Evolutionary conservation across 2,797 vertebrate species (phyloP).

Genomic region (Steatocranus sp.): DNA sequence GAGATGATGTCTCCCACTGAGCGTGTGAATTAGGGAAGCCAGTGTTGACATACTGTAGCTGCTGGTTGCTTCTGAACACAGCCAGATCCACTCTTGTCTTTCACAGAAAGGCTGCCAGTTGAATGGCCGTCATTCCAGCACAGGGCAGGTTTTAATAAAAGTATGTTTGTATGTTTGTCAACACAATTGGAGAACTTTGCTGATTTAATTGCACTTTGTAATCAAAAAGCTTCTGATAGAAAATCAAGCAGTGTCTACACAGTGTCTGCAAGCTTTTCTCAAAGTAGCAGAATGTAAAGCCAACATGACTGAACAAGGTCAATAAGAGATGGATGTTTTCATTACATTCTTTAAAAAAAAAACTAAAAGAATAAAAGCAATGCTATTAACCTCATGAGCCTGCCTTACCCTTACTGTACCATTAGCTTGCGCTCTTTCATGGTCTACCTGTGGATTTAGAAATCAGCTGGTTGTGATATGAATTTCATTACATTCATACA

Average conservation of each 20-base stretch:
- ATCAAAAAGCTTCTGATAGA: not conserved
- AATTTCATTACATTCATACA: not conserved
- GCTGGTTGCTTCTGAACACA: conserved; percentile 27
- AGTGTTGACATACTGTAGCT: conserved; percentile 28
- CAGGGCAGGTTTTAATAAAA: not conserved
- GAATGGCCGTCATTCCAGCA: not conserved
- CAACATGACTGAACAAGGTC: not conserved
- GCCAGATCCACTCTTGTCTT: not conserved
- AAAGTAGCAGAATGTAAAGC: not conserved
- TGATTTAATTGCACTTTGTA: not conserved
- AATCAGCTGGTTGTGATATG: not conserved
- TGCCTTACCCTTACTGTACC: not conserved
- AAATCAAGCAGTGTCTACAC: not conserved
- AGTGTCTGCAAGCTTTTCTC: not conserved
- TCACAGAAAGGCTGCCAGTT: not conserved
- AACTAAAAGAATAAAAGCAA: not conserved
- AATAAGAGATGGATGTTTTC: not conserved
- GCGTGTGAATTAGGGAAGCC: conserved; percentile 29
- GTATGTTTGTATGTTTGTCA: not conserved
- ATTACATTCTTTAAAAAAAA: not conserved
- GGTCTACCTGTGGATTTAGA: not conserved
- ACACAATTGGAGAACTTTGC: not conserved
- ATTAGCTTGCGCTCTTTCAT: not conserved
- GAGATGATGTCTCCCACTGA: conserved; percentile 44
- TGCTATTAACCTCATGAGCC: not conserved